These are phyloP conservation scores for Campoletis sonorensis DNA, from an alignment of 1,140 invertebrate species.

Conservation along the genomic window DNA sequence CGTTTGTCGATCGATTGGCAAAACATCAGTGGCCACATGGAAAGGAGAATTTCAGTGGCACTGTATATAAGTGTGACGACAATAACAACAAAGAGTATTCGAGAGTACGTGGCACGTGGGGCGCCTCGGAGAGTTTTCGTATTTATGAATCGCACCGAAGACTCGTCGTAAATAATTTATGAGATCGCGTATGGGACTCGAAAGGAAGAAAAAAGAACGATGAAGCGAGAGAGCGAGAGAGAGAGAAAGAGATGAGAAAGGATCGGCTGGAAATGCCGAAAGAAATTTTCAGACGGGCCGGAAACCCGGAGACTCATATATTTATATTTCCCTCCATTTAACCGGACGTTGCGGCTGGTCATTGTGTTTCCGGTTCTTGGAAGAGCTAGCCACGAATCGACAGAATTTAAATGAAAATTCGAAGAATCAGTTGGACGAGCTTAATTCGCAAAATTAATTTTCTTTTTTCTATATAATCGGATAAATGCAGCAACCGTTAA, in stretches of 20 bases:
- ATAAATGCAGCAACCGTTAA: too few species aligned
- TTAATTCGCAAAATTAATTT: too few species aligned
- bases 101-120: neutral
- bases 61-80: neutral
- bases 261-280: neutral
- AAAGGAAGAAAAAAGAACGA: neutral
- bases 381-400: neutral
- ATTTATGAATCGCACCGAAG: neutral
- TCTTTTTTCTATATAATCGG: too few species aligned
- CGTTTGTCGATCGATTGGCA: too few species aligned
- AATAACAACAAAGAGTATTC: neutral
- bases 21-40: too few species aligned
- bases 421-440: too few species aligned
- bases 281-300: conserved; percentile 7
- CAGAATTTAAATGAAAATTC: too few species aligned
- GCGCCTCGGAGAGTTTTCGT: neutral
- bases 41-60: too few species aligned
- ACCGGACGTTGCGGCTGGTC: conserved; percentile 14
- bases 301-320: neutral
- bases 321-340: neutral
- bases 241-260: too few species aligned
- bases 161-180: conserved; percentile 1
- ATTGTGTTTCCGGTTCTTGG: neutral
- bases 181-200: neutral
- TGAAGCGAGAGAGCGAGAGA: neutral